phyloP scores from a whole-genome alignment of 2,888 invertebrate species.

The Agonopterix alstromeriana region DNA sequence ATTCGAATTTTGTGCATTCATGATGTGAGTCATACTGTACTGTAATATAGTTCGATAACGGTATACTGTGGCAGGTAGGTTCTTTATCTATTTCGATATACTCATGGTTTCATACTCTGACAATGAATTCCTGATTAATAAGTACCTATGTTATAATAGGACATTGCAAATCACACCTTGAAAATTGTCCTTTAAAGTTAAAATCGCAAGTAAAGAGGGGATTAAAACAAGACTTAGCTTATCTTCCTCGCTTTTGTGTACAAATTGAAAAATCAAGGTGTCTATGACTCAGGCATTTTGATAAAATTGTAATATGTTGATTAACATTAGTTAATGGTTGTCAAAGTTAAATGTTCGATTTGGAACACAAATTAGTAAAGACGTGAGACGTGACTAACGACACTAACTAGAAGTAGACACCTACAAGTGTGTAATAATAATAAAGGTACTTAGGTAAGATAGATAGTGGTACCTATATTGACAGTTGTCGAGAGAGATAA shows the following conservation, averaged over 20 bases:
- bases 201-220: no score
- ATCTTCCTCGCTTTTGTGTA: no score
- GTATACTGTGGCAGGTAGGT: background rate
- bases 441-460: background rate
- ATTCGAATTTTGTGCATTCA: constrained; percentile 5
- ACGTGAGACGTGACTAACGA: background rate
- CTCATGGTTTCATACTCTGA: no score
- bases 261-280: no score
- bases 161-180: no score
- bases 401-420: no score
- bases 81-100: no score
- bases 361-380: background rate
- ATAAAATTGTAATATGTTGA: background rate
- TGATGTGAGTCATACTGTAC: constrained; percentile 3
- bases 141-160: no score
- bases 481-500: constrained; percentile 34
- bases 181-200: no score
- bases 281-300: background rate
- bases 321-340: background rate
- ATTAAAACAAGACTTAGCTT: no score
- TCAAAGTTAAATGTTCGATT: no score
- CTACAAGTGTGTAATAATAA: background rate
- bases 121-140: no score
- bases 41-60: constrained; percentile 3
- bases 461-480: background rate